Conservation (phyloP, 1,140 invertebrate genomes). For the Cepaea nemoralis region DNA sequence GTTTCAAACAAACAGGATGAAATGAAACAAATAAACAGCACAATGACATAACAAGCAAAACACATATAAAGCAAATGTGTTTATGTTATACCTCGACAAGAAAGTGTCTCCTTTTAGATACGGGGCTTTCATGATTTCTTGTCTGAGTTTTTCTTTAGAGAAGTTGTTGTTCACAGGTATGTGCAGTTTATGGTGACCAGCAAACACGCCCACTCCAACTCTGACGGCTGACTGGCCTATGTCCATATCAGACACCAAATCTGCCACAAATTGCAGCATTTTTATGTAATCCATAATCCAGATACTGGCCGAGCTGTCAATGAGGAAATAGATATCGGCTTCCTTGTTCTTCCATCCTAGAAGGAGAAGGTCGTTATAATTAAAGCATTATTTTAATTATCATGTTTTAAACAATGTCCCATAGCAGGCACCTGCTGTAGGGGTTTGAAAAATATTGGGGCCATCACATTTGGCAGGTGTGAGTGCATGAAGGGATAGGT, state of each 20-base stretch:
- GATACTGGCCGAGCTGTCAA: constrained; percentile 57
- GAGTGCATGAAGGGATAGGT: too few relatives aligned
- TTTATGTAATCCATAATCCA: constrained; percentile 51
- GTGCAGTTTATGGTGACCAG: constrained; percentile 4
- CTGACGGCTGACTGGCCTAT: constrained; percentile 50
- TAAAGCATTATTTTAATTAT: too few relatives aligned
- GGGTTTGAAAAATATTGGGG: too few relatives aligned
- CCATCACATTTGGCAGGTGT: too few relatives aligned
- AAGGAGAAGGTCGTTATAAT: too few relatives aligned
- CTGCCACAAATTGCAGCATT: constrained; percentile 56
- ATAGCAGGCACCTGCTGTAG: too few relatives aligned
- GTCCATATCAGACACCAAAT: constrained; percentile 54
- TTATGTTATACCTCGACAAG: constrained; percentile 22
- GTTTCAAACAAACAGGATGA: too few relatives aligned
- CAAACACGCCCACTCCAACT: constrained; percentile 58
- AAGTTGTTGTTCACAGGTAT: constrained; percentile 5
- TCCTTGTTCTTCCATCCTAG: constrained; percentile 44
- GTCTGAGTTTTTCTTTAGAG: neutral
- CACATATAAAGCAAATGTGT: too few relatives aligned
- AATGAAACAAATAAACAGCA: too few relatives aligned
- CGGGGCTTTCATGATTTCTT: neutral
- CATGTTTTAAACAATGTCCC: too few relatives aligned
- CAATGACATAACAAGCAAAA: too few relatives aligned
- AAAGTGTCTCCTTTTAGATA: neutral
- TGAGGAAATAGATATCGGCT: constrained; percentile 57